Percentiles rank a stretch among this genome's conserved stretches.
Conservation (phyloP, 1,140 invertebrate genomes). For the Laupala kohalensis region DNA sequence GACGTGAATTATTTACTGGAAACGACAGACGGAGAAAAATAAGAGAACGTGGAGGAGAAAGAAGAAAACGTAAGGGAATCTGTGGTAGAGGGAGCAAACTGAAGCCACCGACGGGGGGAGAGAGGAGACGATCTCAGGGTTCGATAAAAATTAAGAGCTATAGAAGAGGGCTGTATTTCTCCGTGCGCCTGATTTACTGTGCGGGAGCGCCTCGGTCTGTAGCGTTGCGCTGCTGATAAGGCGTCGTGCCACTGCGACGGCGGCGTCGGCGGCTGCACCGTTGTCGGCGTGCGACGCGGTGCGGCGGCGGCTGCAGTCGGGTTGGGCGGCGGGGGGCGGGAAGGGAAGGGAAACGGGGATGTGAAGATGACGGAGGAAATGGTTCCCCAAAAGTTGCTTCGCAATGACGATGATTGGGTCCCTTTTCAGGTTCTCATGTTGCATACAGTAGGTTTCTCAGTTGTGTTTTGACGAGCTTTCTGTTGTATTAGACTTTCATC, state of each 20-base stretch:
- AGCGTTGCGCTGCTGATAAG: not conserved
- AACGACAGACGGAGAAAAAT: not conserved
- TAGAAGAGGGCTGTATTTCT: not conserved
- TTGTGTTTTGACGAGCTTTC: no score
- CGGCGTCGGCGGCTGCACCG: no score
- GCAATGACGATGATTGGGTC: no score
- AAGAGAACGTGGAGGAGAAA: not conserved
- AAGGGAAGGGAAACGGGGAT: not conserved
- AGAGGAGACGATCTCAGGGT: not conserved
- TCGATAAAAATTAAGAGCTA: not conserved
- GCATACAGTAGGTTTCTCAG: no score
- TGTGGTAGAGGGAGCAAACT: not conserved
- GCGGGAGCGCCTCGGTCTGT: no score
- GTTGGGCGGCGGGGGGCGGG: no score
- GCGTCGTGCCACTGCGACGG: not conserved
- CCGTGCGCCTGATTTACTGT: not conserved
- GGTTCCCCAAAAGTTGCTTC: no score
- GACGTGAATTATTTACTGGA: not conserved
- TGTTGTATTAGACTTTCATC: no score
- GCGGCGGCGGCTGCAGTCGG: no score
- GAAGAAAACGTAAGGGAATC: not conserved
- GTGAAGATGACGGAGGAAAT: not conserved
- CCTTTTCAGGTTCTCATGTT: no score
- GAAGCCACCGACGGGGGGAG: not conserved
- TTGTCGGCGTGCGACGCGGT: not conserved